Conservation (phyloP, 2,888 invertebrate species). For the Julus scandinavius region DNA sequence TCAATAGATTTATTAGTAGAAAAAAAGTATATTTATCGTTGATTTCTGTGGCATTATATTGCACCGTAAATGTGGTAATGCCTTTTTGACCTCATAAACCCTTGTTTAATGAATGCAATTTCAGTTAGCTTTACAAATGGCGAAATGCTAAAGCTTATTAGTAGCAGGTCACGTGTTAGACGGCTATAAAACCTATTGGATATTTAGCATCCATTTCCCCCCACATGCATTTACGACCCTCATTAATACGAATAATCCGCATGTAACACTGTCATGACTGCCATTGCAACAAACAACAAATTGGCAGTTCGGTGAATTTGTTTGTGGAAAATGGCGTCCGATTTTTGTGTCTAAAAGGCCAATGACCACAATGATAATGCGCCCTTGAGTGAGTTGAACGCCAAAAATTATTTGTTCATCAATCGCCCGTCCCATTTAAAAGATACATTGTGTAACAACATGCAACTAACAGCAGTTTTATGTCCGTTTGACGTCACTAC, state of each 20-base stretch:
- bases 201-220: not conserved
- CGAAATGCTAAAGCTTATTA: conserved; percentile 31
- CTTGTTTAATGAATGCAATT: conserved; percentile 11
- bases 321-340: not conserved
- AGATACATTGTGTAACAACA: conserved; percentile 7
- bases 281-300: not conserved
- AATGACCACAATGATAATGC: not conserved
- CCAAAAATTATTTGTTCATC: not conserved
- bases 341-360: not conserved
- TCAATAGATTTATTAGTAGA: not conserved
- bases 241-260: not conserved
- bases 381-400: not conserved
- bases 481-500: conserved; percentile 14
- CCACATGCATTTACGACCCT: conserved; percentile 19
- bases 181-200: conserved; percentile 14
- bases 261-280: not conserved
- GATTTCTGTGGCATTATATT: not conserved
- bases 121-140: not conserved
- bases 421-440: not conserved
- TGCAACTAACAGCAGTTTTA: conserved; percentile 25
- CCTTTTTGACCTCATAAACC: conserved; percentile 14
- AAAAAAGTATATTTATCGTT: not conserved
- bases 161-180: conserved; percentile 9
- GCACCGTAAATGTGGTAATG: not conserved
- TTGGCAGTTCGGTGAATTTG: not conserved